Conservation (phyloP, 2,888 invertebrate species). For the Zhuqinia jingwanae region DNA sequence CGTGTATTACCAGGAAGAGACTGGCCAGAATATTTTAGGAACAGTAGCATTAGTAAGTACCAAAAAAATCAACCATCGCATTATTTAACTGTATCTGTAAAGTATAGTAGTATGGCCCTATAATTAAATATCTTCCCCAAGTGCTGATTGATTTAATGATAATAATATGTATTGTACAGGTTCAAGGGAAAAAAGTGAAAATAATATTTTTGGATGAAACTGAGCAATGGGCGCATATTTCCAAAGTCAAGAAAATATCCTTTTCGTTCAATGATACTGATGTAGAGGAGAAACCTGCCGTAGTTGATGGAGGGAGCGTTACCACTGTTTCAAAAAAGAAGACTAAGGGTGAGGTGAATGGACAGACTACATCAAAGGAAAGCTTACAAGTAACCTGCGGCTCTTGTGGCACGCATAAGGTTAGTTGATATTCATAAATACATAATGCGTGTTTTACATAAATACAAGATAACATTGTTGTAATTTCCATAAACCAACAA, state of each 20-base stretch:
- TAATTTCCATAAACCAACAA: too few species aligned
- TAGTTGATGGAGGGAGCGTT: not conserved
- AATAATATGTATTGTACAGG: conserved; percentile 59
- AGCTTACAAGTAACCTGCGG: conserved; percentile 73
- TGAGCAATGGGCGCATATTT: conserved; percentile 75
- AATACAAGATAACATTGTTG: too few species aligned
- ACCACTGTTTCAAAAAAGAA: conserved; percentile 53
- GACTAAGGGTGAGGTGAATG: conserved; percentile 57
- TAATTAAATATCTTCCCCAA: too few species aligned
- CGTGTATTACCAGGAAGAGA: conserved; percentile 75
- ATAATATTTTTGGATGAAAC: conserved; percentile 78
- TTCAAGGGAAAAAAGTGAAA: conserved; percentile 73
- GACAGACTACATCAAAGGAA: conserved; percentile 58
- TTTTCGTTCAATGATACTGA: conserved; percentile 64
- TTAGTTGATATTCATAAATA: conserved; percentile 3
- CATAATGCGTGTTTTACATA: not conserved
- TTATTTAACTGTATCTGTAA: too few species aligned
- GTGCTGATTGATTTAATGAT: too few species aligned
- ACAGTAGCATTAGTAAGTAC: conserved; percentile 76
- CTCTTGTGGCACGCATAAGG: conserved; percentile 74
- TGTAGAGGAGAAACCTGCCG: conserved; percentile 22
- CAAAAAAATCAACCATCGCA: too few species aligned
- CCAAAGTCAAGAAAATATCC: conserved; percentile 73
- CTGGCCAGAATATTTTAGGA: conserved; percentile 75
- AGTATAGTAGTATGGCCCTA: too few species aligned